Evolutionary conservation across 2,888 invertebrate genomes (phyloP), one percentile per base, ranked within the genome.

Genomic region (Limnephilus auricula): DNA sequence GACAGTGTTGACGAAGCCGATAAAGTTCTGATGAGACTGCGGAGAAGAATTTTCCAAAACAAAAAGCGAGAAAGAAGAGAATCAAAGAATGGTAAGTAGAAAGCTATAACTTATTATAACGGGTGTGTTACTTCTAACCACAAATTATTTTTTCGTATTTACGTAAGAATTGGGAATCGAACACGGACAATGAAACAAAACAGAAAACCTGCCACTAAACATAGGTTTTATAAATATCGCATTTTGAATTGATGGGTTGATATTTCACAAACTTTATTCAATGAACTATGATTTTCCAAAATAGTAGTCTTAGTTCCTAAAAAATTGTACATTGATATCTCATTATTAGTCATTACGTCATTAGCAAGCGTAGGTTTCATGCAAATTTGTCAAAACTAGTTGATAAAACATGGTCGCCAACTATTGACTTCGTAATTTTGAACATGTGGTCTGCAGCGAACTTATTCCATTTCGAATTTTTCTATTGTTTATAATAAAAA

Each of bases 1-100:
- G 96, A 96, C 94, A 96, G 96, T 94, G 94, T 96, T 91, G 96
- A 96, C 93, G 96, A 96, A 94, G 96, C 96, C 90, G 96, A 96
- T 94, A 94, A 95, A 92, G 95, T 96, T 94, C 95, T 96, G 93
- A 95, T 94, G 94, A 95, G 96, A 85, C 94, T 96, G 93, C 95
- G 95, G 94, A 95, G 96, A 94, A 95, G 96, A 93, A 96, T 96
- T 94, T 95, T 95, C 92, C 95, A 95, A 94, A 96, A 96, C 94
- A 96, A 95, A 94, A 94, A 95, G 88, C 94, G 95, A 94, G 95
- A 96, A 94, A 95, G 95, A 93, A 95, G 95, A 93, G 94, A 94
- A 5, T 88, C 89, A 65, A 90, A 90, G 50, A 79, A 65, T 79
- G 92, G 92, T 90, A 82, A 92, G 91, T 32, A 13, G 34, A 37